phyloP scores from a whole-genome alignment of 2,797 vertebrate genomes.

The Enteromius thamalakanensis region DNA sequence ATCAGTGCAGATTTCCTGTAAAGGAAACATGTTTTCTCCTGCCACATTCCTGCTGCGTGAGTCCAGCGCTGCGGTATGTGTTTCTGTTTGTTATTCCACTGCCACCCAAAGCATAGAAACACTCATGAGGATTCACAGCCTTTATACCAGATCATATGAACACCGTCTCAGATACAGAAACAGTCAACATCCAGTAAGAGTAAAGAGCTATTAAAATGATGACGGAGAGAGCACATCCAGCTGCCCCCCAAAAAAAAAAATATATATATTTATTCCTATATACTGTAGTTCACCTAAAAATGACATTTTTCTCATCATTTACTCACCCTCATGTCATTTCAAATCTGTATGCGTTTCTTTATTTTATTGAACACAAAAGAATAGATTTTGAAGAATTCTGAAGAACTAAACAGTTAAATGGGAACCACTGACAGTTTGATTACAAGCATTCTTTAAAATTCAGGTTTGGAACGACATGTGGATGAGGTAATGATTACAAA shows the following conservation, averaged over 20 bases:
- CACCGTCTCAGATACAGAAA: neutral
- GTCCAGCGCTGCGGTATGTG: constrained; percentile 36
- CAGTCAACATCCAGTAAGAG: neutral
- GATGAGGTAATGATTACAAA: too few species aligned
- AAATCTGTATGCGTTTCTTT: neutral
- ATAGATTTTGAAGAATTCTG: neutral
- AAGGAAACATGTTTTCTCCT: constrained; percentile 39
- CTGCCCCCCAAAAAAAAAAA: neutral
- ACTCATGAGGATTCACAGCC: neutral
- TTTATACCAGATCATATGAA: neutral
- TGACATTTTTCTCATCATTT: neutral
- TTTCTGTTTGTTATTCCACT: constrained; percentile 33
- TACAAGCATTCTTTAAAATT: neutral
- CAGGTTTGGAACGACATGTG: too few species aligned
- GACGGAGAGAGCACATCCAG: neutral
- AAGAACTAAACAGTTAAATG: neutral
- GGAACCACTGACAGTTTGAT: neutral
- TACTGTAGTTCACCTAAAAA: too few species aligned
- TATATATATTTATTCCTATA: too few species aligned
- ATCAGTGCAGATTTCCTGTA: constrained; percentile 4
- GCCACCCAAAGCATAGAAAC: constrained; percentile 20
- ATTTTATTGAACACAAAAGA: neutral
- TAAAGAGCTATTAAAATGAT: neutral
- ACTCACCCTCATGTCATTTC: neutral
- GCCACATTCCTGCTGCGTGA: constrained; percentile 46